Evolutionary conservation across 2,113 vertebrate species (phyloP), one percentile per base, ranked within the genome.

Genomic region (Athene cunicularia): DNA sequence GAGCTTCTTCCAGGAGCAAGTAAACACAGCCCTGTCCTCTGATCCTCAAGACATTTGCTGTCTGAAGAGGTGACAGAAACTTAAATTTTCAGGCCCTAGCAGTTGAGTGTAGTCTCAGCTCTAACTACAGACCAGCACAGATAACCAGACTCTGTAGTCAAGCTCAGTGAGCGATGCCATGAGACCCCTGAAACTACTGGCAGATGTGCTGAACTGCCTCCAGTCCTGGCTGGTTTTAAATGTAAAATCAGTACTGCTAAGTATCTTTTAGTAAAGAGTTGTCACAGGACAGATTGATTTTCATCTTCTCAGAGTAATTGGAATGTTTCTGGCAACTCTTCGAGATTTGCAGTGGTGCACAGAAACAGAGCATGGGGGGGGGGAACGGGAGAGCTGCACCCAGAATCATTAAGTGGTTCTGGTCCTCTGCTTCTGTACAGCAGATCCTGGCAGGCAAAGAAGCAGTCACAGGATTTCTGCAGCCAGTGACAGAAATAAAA

Each of bases 241-340:
- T 1, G 14, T 18, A 14, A n/a, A n/a, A 66, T 9, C 37, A 39
- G 26, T 3, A 1, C 12, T 30, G 11, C 14, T 58, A 24, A 4
- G 14, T 26, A n/a, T 15, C 14, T 47, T 35, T 59, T 7, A 24
- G n/a, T 7, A 56, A n/a, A n/a, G 56, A 53, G n/a, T 12, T 53
- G 37, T 14, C 14, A 59, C 33, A 53, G 24, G 14, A 6, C 33
- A 95, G 82, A 93, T 97, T 97, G 94, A 88, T 97, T 96, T 89
- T 95, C 91, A 88, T 80, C 89, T 80, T 52, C 86, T 94, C 64
- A 67, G 88, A 92, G 62, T 90, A 68, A 96, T 32, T 82, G 87
- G 94, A 80, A 92, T 80, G 76, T 91, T 98, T 96, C 96, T 96
- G 91, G 96, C 75, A 82, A 75, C 71, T 85, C 37, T 45, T 39